Evolutionary conservation across 2,113 vertebrate species (phyloP), one percentile per base, ranked within the genome.

Genomic region (Hypanus sabinus): DNA sequence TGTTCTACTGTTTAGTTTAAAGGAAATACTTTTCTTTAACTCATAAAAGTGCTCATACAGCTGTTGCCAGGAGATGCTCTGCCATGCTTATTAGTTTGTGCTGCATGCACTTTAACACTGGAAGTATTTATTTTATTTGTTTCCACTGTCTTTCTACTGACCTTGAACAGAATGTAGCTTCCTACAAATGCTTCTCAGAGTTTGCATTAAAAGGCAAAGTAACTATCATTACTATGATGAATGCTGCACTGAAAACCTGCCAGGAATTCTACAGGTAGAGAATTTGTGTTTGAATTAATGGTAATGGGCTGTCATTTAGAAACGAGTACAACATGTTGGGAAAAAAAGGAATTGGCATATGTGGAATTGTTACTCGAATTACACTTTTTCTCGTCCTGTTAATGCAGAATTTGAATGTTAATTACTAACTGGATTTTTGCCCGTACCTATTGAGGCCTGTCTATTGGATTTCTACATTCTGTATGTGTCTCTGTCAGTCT

Each of bases 71-170:
- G 91, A 30, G 91, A 93, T 71, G 38, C 12, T 36, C 38, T 73
- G 36, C 68, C 68, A 73, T 55, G 38, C 9, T 92, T 71, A 36
- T 70, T 92, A 70, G 38, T 92, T 62, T 36, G 18, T 22, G 33
- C n/a, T 20, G 38, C n/a, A 70, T 92, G 65, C 88, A n/a, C 87
- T 90, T 62, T 90, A 93, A 38, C 36, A 75, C 38, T 93, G 91
- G 68, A 73, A 93, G 70, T 55, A 93, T 93, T 93, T 93, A 93
- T 73, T 93, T 73, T 24, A 55, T 33, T 93, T 27, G 62, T 36
- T 22, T 10, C 62, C 55, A n/a, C 88, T 27, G 68, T 46, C 90
- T 73, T 73, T 24, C 91, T 30, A 14, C 38, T 73, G 68, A 75
- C 91, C 91, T 73, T 93, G 36, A 93, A 46, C 68, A 93, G 46